A percentile compares a stretch with the other conserved stretches of the same genome.
Conservation (phyloP, 2,797 vertebrate species). For the Microcaecilia unicolor region DNA sequence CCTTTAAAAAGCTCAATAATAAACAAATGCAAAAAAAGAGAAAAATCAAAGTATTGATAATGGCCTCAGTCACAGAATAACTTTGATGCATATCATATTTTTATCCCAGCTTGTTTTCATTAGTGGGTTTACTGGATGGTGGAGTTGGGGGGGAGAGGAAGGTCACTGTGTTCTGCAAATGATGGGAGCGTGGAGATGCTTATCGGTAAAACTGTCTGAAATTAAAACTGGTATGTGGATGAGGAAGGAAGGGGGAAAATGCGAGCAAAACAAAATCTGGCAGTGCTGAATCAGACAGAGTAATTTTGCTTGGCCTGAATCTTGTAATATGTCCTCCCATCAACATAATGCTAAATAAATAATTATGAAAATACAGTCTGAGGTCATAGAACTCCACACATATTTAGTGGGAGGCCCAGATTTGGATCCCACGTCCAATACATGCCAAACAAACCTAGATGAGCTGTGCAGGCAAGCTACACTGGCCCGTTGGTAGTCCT, state of each 20-base stretch:
- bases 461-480: no score
- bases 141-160: neutral
- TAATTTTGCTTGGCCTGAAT: no score
- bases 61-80: slow-evolving; percentile 17
- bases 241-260: neutral
- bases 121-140: slow-evolving; percentile 16
- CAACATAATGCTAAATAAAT: no score
- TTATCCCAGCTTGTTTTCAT: slow-evolving; percentile 17
- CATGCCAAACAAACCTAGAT: no score
- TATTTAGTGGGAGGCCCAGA: no score
- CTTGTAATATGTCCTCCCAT: no score
- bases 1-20: slow-evolving; percentile 11
- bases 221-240: neutral
- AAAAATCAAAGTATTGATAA: slow-evolving; percentile 18
- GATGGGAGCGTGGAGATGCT: neutral
- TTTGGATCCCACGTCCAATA: no score
- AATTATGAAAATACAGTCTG: no score
- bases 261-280: no score
- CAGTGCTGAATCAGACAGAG: no score
- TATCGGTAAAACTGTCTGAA: neutral
- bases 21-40: slow-evolving; percentile 15
- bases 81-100: slow-evolving; percentile 6
- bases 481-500: no score
- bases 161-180: neutral
- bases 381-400: no score